A percentile compares a stretch with the other conserved stretches of the same genome.
These are phyloP conservation scores for Chionodraco myersi DNA, from an alignment of 2,113 vertebrate species.

Conservation along the genomic window DNA sequence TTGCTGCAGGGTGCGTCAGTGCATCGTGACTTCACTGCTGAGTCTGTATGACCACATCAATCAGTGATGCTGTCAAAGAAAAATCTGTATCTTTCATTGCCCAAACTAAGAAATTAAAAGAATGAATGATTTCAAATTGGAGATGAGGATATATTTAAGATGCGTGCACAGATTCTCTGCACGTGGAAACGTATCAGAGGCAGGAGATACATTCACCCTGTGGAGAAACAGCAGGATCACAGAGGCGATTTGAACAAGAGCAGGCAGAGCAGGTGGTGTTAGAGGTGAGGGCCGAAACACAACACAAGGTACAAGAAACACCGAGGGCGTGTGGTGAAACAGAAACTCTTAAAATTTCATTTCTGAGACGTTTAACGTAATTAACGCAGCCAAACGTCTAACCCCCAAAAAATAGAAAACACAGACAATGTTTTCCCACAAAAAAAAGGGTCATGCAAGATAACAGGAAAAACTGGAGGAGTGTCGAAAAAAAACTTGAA, in stretches of 20 bases:
- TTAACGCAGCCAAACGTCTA: conserved; percentile 59
- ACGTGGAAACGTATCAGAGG: conserved; percentile 44
- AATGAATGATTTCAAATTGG: conserved; percentile 24
- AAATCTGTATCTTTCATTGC: background rate
- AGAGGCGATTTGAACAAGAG: conserved; percentile 28
- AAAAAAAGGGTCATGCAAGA: conserved; percentile 83
- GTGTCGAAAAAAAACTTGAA: conserved; percentile 69
- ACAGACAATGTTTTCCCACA: conserved; percentile 63
- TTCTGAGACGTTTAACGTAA: conserved; percentile 47
- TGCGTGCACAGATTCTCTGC: conserved; percentile 21
- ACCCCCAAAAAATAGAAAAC: conserved; percentile 55
- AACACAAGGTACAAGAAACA: conserved; percentile 60
- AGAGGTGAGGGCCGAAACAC: conserved; percentile 60
- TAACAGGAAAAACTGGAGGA: conserved; percentile 69
- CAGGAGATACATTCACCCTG: conserved; percentile 51
- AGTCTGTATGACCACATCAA: background rate
- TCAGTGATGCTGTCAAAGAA: background rate
- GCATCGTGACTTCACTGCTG: background rate
- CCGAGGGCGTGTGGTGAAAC: conserved; percentile 43
- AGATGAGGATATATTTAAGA: conserved; percentile 27
- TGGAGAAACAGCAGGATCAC: conserved; percentile 40
- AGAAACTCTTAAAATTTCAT: conserved; percentile 17
- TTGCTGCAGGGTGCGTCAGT: background rate
- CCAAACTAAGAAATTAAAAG: conserved; percentile 5
- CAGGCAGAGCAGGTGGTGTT: conserved; percentile 68